A percentile compares a stretch with the other conserved stretches of the same genome.
phyloP scores from a whole-genome alignment of 2,113 vertebrate genomes.

The Suricata suricatta region DNA sequence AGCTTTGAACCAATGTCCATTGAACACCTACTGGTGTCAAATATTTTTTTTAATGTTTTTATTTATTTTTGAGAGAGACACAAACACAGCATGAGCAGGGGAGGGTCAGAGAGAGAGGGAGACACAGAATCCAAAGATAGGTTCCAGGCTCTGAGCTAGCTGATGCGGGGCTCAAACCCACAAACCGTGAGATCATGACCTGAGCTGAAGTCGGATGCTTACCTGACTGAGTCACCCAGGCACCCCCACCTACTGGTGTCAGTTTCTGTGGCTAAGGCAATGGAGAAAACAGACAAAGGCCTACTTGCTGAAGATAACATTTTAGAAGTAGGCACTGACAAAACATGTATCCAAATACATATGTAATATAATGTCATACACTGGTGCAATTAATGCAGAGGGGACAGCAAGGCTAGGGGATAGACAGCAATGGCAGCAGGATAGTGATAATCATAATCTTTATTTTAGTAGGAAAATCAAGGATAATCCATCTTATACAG shows the following conservation, averaged over 20 bases:
- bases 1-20: background rate
- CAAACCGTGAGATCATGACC: too few species aligned
- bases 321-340: background rate
- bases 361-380: background rate
- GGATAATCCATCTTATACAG: background rate
- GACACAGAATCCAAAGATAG: too few species aligned
- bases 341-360: background rate
- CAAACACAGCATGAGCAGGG: too few species aligned
- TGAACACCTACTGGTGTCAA: background rate
- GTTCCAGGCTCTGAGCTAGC: too few species aligned
- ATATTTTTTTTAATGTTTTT: background rate
- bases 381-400: background rate
- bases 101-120: too few species aligned
- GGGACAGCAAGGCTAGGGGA: background rate
- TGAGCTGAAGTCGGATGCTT: too few species aligned
- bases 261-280: background rate
- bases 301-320: background rate
- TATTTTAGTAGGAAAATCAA: background rate
- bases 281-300: background rate
- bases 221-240: too few species aligned
- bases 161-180: too few species aligned
- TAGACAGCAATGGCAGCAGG: background rate
- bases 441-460: fast-evolving
- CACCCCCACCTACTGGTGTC: background rate
- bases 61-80: too few species aligned